A percentile compares a stretch with the other conserved stretches of the same genome.
These are phyloP conservation scores for Lepidurus apus DNA, from an alignment of 1,140 invertebrate genomes.

Conservation along the genomic window DNA sequence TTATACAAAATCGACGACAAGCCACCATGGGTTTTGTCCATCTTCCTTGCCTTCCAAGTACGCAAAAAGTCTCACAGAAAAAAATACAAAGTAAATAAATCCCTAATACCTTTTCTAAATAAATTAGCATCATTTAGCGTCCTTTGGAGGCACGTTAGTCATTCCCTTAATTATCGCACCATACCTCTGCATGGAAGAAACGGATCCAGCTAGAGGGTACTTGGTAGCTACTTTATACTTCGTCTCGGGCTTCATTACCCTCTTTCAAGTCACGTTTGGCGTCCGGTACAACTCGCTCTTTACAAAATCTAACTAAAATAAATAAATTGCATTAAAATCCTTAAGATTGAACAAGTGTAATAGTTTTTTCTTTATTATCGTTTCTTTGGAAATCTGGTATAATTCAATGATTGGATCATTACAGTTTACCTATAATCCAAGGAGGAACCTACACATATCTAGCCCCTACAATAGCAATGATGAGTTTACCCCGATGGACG, in stretches of 20 bases:
- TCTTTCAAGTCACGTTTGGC: slow-evolving; percentile 73
- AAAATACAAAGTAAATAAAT: too few relatives aligned
- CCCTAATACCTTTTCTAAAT: slow-evolving; percentile 23
- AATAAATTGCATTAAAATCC: too few relatives aligned
- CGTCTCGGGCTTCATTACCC: slow-evolving; percentile 75
- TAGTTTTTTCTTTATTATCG: too few relatives aligned
- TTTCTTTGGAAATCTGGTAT: too few relatives aligned
- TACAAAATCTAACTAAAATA: too few relatives aligned
- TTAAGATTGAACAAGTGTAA: too few relatives aligned
- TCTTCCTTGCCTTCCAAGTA: slow-evolving; percentile 77
- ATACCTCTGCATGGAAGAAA: slow-evolving; percentile 71
- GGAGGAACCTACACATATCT: slow-evolving; percentile 81
- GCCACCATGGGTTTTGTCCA: slow-evolving; percentile 74
- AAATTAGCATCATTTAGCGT: slow-evolving; percentile 73
- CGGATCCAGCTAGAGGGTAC: slow-evolving; percentile 66
- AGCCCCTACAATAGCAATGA: slow-evolving; percentile 74
- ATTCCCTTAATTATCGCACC: slow-evolving; percentile 77
- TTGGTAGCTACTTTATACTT: slow-evolving; percentile 86
- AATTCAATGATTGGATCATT: too few relatives aligned
- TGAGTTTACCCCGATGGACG: slow-evolving; percentile 68
- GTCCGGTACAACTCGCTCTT: slow-evolving; percentile 52
- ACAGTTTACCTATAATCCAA: slow-evolving; percentile 58
- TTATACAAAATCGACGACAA: slow-evolving; percentile 73
- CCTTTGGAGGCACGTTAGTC: slow-evolving; percentile 78
- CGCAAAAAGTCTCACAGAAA: background rate